Evolutionary conservation across 1,140 invertebrate species (phyloP).

Genomic region (Metopolophium dirhodum): DNA sequence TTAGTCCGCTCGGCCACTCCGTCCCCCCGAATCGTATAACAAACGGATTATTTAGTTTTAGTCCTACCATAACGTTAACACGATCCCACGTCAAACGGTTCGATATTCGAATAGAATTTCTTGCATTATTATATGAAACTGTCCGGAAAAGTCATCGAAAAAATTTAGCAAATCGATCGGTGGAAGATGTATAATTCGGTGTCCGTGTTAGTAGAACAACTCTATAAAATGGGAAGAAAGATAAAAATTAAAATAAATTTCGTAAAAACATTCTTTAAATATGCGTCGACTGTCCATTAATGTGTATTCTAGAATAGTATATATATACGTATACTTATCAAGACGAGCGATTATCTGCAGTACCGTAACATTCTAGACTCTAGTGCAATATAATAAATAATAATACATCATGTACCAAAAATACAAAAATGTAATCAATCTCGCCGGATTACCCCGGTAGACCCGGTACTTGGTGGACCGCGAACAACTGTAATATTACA

Average conservation of each 20-base stretch:
- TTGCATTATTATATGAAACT: background rate
- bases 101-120: background rate
- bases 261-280: background rate
- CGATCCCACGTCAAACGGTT: background rate
- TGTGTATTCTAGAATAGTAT: background rate
- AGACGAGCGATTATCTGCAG: background rate
- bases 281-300: background rate
- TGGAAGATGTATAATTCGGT: background rate
- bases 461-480: background rate
- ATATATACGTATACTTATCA: background rate
- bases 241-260: background rate
- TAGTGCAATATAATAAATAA: slow-evolving; percentile 1
- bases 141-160: too few relatives aligned
- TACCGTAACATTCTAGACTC: background rate
- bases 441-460: background rate
- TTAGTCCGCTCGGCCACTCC: too few relatives aligned
- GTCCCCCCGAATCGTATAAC: too few relatives aligned
- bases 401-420: background rate
- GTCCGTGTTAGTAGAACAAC: background rate
- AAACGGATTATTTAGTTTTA: background rate
- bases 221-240: background rate
- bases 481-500: background rate
- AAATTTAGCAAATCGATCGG: background rate
- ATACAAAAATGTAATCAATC: background rate
- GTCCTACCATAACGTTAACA: background rate